Percentiles rank a stretch among this genome's conserved stretches.
Conservation (phyloP, 2,113 vertebrate genomes). For the Gymnobelideus leadbeateri region DNA sequence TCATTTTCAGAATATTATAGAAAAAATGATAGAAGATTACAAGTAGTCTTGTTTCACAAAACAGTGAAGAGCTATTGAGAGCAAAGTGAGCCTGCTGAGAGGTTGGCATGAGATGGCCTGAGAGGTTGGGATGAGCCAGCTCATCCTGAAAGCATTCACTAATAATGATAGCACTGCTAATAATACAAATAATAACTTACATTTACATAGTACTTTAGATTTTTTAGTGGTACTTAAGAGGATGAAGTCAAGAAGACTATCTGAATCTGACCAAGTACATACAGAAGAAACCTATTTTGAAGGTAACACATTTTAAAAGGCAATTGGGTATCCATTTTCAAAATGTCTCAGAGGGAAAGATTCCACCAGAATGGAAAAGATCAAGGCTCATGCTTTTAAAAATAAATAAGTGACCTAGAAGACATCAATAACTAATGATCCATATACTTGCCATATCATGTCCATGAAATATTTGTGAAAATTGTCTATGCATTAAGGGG, state of each 20-base stretch:
- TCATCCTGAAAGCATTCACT: background rate
- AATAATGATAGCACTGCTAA: background rate
- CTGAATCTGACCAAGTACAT: background rate
- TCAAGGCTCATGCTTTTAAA: background rate
- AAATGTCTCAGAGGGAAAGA: background rate
- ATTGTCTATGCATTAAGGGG: background rate
- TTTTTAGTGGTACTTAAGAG: background rate
- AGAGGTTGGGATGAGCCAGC: background rate
- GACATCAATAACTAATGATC: background rate
- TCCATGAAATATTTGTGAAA: constrained; percentile 4
- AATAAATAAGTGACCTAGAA: background rate
- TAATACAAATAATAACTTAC: background rate
- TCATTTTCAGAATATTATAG: background rate
- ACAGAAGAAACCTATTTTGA: background rate
- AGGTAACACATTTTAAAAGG: background rate
- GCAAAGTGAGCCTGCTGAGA: background rate
- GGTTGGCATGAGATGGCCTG: too few species aligned
- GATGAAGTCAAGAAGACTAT: background rate
- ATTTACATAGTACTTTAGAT: background rate
- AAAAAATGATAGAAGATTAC: background rate
- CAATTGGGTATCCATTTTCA: background rate
- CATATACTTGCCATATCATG: background rate
- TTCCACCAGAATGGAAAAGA: background rate
- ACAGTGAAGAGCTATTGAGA: background rate
- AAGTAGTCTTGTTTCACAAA: background rate